Base-by-base conservation (phyloP, 1,140 invertebrate species). In the Monomorium pharaonis region DNA sequence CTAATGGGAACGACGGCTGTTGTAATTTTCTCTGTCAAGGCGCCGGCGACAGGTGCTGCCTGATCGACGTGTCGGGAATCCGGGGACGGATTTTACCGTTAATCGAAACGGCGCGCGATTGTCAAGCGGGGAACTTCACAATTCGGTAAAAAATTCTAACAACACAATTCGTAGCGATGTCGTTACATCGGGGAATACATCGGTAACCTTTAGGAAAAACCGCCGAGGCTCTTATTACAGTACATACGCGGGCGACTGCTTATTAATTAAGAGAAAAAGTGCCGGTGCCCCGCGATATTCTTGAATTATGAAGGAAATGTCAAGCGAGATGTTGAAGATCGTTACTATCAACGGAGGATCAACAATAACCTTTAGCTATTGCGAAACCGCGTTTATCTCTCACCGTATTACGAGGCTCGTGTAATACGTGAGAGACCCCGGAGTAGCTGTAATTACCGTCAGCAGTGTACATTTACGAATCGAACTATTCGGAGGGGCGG, bases 231-330 rank as follows among this genome's bases (percentile, higher is more conserved):
- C 49, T 72, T 5, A 14, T 69, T 80, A 18, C n/a, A 9, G 21
- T 42, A 37, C 30, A 18, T 67, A 27, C 37, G 33, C 12, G 24
- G 27, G 16, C 37, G 37, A 83, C 14, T 72, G 51, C 51, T 47
- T 24, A n/a, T 58, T 74, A 83, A 83, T 83, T 83, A 83, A 74
- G 78, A 44, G 44, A 83, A 83, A 83, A 83, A 44, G 14, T 69
- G 33, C n/a, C n/a, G 9, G 1, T 9, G 65, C 27, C 3, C 27
- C 14, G 16, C 51, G 33, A 54, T 51, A 70, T 81, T 72, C 49
- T 72, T 74, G 67, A 83, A 74, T 74, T 74, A 83, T 58, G 27
- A 37, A 30, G 51, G 24, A 81, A 83, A 83, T 83, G 67, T 83
- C 78, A 83, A 33, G 37, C 51, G 14, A 33, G 27, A 33, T 44